Conservation (phyloP, 2,888 invertebrate species). For the Sminthurides aquaticus region DNA sequence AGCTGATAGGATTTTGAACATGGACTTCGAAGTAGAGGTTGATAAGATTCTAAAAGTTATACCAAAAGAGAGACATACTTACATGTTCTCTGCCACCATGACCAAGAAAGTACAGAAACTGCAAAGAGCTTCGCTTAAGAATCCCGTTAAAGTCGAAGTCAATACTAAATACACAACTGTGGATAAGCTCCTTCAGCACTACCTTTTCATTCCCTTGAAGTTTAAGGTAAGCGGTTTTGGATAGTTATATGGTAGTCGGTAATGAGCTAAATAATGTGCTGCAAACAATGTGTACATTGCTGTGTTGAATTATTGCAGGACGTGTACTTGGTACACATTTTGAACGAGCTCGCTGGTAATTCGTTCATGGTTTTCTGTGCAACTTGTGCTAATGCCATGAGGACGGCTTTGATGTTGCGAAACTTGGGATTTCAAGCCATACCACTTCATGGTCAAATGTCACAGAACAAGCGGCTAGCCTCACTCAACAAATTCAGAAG, state of each 20-base stretch:
- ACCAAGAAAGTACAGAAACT: conserved; percentile 94
- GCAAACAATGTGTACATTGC: neutral
- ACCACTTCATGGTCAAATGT: conserved; percentile 98
- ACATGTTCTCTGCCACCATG: conserved; percentile 98
- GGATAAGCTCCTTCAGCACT: conserved; percentile 88
- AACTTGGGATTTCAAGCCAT: conserved; percentile 88
- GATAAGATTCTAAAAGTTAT: conserved; percentile 90
- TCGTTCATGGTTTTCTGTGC: conserved; percentile 95
- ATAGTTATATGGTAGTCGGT: neutral
- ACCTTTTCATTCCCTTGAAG: conserved; percentile 90
- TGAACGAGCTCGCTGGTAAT: conserved; percentile 91
- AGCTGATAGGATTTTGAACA: conserved; percentile 95
- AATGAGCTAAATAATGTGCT: neutral
- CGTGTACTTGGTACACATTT: conserved; percentile 86
- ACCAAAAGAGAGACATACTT: conserved; percentile 83
- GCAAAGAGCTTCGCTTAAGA: conserved; percentile 84
- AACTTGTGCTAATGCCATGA: conserved; percentile 86
- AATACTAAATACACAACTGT: conserved; percentile 97
- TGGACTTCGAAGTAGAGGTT: conserved; percentile 97
- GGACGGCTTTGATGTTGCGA: conserved; percentile 78
- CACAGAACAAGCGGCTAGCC: conserved; percentile 90
- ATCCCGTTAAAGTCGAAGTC: conserved; percentile 92
- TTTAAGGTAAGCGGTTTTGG: conserved; percentile 65
- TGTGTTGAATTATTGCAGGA: conserved; percentile 69
- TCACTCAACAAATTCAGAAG: conserved; percentile 94